Evolutionary conservation across 2,113 vertebrate genomes (phyloP), one percentile per base, ranked within the genome.

Genomic region (Prunella himalayana): DNA sequence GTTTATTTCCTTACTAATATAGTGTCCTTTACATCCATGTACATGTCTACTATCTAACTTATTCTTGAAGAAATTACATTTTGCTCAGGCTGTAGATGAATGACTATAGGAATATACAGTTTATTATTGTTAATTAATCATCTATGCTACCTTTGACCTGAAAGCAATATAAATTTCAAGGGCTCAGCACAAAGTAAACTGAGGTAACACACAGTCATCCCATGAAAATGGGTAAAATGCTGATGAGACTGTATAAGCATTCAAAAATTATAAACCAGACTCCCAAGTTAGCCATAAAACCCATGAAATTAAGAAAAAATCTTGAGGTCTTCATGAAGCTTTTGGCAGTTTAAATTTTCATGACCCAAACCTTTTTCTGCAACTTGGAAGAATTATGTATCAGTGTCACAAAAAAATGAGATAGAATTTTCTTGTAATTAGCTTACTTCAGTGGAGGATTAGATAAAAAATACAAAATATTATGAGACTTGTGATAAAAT

Each of bases 391-490:
- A 37, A 13, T 54, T 88, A 35, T 30, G 10, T 72, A 85, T 75
- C 60, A 57, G 39, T 0, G 0, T 85, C 20, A 92, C 33, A 76
- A 92, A 87, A 85, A 89, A 80, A 47, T 11, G 14, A 86, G 71
- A 69, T 6, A 22, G 56, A 50, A 77, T 86, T 93, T 95, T 94
- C 37, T 85, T 86, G 63, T 82, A 93, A 94, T 95, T 93, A 91
- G 49, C 31, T 86, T 61, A 84, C 77, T 97, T 75, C 65, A 91
- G 56, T 81, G 66, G 72, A 86, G 84, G 51, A 71, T 94, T 86
- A 92, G 83, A 94, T 83, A 84, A 93, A 96, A 95, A 92, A 84
- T 64, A 56, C 47, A 92, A 94, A 94, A 92, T 95, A 89, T 80
- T 87, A 82, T 61, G 61, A 85, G 84, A 77, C 45, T 65, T 72